Conservation (phyloP, 2,797 vertebrate species). For the Protosalanx chinensis region DNA sequence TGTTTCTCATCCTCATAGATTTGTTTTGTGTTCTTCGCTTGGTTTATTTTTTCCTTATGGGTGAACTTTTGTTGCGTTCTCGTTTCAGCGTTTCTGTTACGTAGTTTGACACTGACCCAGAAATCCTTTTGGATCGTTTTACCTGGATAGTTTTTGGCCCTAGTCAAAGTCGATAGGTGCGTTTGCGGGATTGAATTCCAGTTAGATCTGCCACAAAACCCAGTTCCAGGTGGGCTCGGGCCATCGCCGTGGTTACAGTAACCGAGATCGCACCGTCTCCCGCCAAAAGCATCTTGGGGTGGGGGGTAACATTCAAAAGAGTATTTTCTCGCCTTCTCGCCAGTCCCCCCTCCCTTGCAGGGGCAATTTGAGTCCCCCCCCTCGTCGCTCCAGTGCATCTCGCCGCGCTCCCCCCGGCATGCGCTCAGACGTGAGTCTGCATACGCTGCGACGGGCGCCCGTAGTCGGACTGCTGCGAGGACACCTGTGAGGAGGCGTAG, state of each 20-base stretch:
- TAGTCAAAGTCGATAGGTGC: conserved; percentile 45
- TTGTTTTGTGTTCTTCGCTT: conserved; percentile 37
- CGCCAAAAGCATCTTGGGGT: conserved; percentile 49
- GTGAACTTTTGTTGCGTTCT: conserved; percentile 26
- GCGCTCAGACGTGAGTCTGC: conserved; percentile 88
- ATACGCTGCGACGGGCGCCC: conserved; percentile 84
- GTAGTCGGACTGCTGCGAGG: conserved; percentile 82
- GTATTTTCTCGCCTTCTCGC: conserved; percentile 50
- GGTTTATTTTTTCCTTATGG: neutral
- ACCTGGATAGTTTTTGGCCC: conserved; percentile 49
- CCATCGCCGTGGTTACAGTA: conserved; percentile 44
- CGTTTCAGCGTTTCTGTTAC: conserved; percentile 36
- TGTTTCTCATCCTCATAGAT: conserved; percentile 45
- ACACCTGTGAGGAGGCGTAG: conserved; percentile 82
- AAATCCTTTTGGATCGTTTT: conserved; percentile 55
- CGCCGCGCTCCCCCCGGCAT: conserved; percentile 1
- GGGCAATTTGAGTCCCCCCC: conserved; percentile 9
- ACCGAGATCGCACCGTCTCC: conserved; percentile 43
- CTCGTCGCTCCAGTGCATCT: neutral
- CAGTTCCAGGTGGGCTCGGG: conserved; percentile 50
- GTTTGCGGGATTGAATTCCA: conserved; percentile 36
- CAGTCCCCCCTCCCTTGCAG: conserved; percentile 37
- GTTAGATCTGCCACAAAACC: conserved; percentile 41
- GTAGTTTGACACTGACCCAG: conserved; percentile 49
- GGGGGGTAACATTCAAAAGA: conserved; percentile 47